Base-by-base conservation (phyloP, 2,888 invertebrate genomes). In the Priocnemis perturbator region DNA sequence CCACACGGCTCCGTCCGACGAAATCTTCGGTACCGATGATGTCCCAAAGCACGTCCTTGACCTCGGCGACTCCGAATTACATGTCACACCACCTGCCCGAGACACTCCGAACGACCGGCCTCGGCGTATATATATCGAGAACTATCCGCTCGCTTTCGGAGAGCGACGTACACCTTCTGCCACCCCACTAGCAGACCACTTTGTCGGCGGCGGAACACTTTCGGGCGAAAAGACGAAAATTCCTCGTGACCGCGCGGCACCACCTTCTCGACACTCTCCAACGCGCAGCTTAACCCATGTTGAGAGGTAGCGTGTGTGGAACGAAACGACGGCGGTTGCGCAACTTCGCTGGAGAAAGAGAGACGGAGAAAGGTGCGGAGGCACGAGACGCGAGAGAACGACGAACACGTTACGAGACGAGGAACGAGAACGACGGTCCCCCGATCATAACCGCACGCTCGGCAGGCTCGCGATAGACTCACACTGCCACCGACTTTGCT, bases 381-480 rank as follows among this genome's bases (percentile, higher is more conserved):
- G 26, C 14, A 60, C 45, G 66, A 60, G 68, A 63, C 53, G 20
- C 61, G 50, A 44, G 53, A 23, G 37, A 53, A 20, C n/a, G 50
- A 37, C 1, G 1, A 50, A 53, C 58, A 50, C 23, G 60, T 26
- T 17, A 19, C 44, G 55, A 20, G 11, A 48, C 59, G 17, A n/a
- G 57, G 64, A 37, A 53, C 45, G 57, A 56, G 47, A 53, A 19
- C 61, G 52, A 64, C 61, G 61, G 58, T 48, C 60, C 44, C 7
- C 37, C 75, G 52, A 26, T 69, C 44, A 52, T 60, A 63, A 60
- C 69, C 72, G 61, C 69, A 65, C 74, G 74, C 71, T 64, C 58
- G 67, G 56, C 69, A 71, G 66, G 68, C 76, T 68, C 66, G 72
- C 79, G 79, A 74, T 73, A 77, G 73, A 77, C 75, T 77, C 76